These are phyloP conservation scores for Scarus forsteni DNA, from an alignment of 2,797 vertebrate species.

Conservation along the genomic window DNA sequence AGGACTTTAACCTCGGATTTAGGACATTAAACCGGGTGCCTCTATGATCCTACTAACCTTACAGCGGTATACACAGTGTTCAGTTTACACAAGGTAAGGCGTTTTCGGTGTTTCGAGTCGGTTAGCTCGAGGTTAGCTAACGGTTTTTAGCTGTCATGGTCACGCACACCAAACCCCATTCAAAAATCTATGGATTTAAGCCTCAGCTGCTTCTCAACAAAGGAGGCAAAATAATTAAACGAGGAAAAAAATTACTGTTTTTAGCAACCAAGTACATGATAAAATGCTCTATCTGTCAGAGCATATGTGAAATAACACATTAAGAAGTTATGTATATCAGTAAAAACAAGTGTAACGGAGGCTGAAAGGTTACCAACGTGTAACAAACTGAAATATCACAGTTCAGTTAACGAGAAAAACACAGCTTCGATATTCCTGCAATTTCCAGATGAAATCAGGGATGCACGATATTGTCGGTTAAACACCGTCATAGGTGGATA, in stretches of 20 bases:
- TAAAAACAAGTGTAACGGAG: no score
- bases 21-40: slow-evolving; percentile 61
- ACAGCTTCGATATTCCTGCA: no score
- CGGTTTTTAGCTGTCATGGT: slow-evolving; percentile 9
- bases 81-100: slow-evolving; percentile 77
- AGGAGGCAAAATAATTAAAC: rapidly evolving
- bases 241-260: rapidly evolving
- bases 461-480: no score
- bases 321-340: no score
- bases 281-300: rapidly evolving
- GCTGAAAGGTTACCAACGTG: no score
- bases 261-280: rapidly evolving
- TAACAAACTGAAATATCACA: no score
- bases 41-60: slow-evolving; percentile 79
- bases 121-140: slow-evolving; percentile 54
- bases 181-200: slow-evolving; percentile 26
- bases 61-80: slow-evolving; percentile 60
- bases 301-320: no score
- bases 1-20: slow-evolving; percentile 36
- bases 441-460: no score
- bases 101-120: background rate
- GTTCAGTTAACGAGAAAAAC: no score
- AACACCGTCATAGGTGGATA: no score
- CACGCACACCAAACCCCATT: slow-evolving; percentile 35
- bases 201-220: background rate